Evolutionary conservation across 2,113 vertebrate genomes (phyloP).

Genomic region (Oxygymnocypris stewartii): DNA sequence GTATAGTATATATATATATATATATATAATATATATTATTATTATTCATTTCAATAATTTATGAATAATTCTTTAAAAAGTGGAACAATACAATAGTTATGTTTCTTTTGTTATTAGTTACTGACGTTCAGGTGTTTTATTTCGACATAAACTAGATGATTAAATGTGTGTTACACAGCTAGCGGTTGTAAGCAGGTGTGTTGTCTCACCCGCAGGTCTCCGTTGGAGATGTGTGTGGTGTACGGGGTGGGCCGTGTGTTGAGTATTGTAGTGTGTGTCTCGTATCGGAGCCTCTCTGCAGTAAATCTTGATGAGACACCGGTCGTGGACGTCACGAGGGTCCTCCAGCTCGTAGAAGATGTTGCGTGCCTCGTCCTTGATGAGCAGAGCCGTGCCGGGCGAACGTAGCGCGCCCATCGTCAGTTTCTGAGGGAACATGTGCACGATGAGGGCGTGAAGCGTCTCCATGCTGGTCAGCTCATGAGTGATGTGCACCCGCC

Average conservation of each 20-base stretch:
- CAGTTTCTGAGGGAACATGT: slow-evolving; percentile 99
- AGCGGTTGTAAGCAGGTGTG: not conserved
- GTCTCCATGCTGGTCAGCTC: slow-evolving; percentile 98
- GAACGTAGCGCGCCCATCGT: slow-evolving; percentile 96
- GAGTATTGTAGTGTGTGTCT: slow-evolving; percentile 72
- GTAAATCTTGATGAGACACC: slow-evolving; percentile 97
- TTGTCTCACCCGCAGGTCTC: slow-evolving; percentile 88
- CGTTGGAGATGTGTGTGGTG: slow-evolving; percentile 88
- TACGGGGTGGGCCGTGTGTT: slow-evolving; percentile 84
- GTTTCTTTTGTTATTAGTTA: not conserved
- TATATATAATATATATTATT: too few relatives aligned
- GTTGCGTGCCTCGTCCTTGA: slow-evolving; percentile 95
- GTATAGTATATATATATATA: too few relatives aligned
- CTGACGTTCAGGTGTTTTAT: not conserved
- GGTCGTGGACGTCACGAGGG: slow-evolving; percentile 93
- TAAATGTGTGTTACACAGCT: not conserved
- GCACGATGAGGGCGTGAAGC: slow-evolving; percentile 93
- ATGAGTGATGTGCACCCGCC: slow-evolving; percentile 94
- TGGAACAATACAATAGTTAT: not conserved
- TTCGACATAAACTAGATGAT: not conserved
- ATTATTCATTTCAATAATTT: not conserved
- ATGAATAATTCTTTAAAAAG: not conserved
- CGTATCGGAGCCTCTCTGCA: slow-evolving; percentile 78
- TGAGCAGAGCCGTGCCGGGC: slow-evolving; percentile 93
- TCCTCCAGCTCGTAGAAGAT: slow-evolving; percentile 98